Evolutionary conservation across 2,888 invertebrate genomes (phyloP), one percentile per base, ranked within the genome.

Genomic region (Pseudococcus jackbeardsleyi): DNA sequence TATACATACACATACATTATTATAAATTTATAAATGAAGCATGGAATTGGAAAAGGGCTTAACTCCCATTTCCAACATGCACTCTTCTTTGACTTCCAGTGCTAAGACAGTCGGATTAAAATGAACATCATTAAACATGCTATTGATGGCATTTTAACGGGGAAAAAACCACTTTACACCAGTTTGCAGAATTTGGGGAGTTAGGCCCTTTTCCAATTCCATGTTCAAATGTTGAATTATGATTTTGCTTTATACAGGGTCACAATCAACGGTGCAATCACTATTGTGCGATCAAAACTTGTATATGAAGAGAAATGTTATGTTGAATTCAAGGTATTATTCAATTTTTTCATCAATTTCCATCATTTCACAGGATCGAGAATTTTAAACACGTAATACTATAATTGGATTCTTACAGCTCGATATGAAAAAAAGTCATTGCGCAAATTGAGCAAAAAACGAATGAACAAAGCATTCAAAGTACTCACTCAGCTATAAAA

Each of bases 401-500:
- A 88, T 85, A 15, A 89, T 88, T 9, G 4, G 12, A 48, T 48
- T 48, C 85, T 86, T 90, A 84, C 90, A 94, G 93, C 93, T 99
- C 90, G 99, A 99, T 92, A 94, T 96, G 90, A 97, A 98, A 89
- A 99, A 99, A 92, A 99, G 99, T 99, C 99, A 0, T 92, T 99
- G 11, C 99, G 99, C 33, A 99, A 99, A 92, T 92, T 99, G 15
- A 98, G 98, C 1, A 95, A 96, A 91, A 95, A 95, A 88, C 98
- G 98, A 92, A 95, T 99, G 89, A 94, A 96, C 91, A 93, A 94
- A 54, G 99, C 99, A 0, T 99, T 96, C 91, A 92, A 92, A 86
- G 95, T 98, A 0, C 92, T 99, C 39, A 94, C 94, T 0, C 95
- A 96, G 90, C 91, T 96, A 17, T 93, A 95, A 90, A 92, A 92